A percentile compares a stretch with the other conserved stretches of the same genome.
These are phyloP conservation scores for Tetrapedia diversipes DNA, from an alignment of 2,888 invertebrate genomes.

Conservation along the genomic window DNA sequence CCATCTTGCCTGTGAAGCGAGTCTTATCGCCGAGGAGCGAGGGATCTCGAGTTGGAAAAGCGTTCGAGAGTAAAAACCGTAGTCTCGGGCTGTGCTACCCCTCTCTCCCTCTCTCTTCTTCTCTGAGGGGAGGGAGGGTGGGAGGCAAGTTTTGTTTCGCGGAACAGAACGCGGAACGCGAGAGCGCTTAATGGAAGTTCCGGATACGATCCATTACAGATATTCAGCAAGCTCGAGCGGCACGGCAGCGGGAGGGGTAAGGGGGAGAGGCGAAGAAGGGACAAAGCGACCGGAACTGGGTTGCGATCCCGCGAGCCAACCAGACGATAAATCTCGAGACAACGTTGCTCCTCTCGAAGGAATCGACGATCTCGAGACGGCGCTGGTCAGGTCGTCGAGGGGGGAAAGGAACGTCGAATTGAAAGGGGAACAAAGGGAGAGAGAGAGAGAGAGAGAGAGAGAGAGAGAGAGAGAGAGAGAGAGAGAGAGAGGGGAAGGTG, in stretches of 20 bases:
- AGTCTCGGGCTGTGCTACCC: conserved; percentile 24
- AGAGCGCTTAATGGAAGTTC: conserved; percentile 47
- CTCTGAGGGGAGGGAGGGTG: too few relatives aligned
- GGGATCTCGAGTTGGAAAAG: conserved; percentile 17
- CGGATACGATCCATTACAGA: conserved; percentile 53
- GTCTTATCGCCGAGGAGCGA: conserved; percentile 10
- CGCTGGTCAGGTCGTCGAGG: neutral
- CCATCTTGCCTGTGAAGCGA: neutral
- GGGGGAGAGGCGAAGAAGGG: neutral
- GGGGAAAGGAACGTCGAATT: neutral
- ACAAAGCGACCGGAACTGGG: conserved; percentile 33
- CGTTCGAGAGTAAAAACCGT: conserved; percentile 34
- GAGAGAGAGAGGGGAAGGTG: too few relatives aligned
- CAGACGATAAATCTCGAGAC: conserved; percentile 50
- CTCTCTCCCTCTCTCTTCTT: too few relatives aligned
- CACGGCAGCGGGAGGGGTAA: neutral
- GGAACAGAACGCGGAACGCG: neutral
- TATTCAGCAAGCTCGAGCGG: conserved; percentile 31
- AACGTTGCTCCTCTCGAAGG: conserved; percentile 10
- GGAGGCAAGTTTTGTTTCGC: conserved; percentile 42
- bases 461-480: too few relatives aligned
- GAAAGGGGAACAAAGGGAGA: too few relatives aligned
- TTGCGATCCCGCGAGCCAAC: conserved; percentile 54
- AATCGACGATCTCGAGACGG: conserved; percentile 19
- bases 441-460: too few relatives aligned